Conservation (phyloP, 2,888 invertebrate species). For the Periphyllus acericola region DNA sequence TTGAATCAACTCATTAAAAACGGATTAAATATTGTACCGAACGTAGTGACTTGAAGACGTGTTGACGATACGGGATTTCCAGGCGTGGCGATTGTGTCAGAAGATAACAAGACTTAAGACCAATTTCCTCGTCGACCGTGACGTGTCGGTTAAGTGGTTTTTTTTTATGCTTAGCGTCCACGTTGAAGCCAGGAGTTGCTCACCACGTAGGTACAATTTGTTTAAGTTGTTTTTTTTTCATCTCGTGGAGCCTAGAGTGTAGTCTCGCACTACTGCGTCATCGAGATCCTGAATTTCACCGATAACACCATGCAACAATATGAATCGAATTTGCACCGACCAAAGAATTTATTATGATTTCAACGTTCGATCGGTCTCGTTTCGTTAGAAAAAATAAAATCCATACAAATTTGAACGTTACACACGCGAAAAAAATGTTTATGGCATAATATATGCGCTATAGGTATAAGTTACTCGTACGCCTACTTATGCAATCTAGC, state of each 20-base stretch:
- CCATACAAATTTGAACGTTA: no score
- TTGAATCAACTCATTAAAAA: constrained; percentile 31
- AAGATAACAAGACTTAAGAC: constrained; percentile 28
- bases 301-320: no score
- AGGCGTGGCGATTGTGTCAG: constrained; percentile 55
- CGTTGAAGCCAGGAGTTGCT: constrained; percentile 33
- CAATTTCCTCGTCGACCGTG: constrained; percentile 32
- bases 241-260: background rate
- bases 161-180: background rate
- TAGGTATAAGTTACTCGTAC: no score
- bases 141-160: constrained; percentile 54
- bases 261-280: no score
- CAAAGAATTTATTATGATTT: no score
- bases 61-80: constrained; percentile 37
- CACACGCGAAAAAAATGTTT: no score
- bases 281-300: no score
- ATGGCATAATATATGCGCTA: no score
- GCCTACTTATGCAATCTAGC: no score
- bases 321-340: no score
- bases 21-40: constrained; percentile 28
- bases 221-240: background rate
- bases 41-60: constrained; percentile 10
- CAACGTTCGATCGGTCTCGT: no score
- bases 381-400: no score
- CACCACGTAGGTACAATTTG: constrained; percentile 17